Evolutionary conservation across 2,888 invertebrate species (phyloP).

Genomic region (Molorchus minor): DNA sequence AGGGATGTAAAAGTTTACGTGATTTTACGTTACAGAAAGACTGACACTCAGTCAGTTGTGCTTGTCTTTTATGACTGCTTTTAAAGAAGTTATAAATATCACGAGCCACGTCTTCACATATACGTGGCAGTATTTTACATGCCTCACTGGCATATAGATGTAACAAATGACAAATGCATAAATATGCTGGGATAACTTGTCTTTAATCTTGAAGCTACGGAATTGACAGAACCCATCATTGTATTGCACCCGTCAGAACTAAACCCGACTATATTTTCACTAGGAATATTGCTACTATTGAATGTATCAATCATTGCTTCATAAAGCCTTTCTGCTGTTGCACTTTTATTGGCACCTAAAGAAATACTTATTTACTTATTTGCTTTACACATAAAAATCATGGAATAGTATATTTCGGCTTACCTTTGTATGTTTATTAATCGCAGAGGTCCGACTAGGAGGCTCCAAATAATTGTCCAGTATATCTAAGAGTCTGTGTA

Average conservation of each 20-base stretch:
- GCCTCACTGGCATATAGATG: slow-evolving; percentile 28
- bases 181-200: too few relatives aligned
- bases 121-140: slow-evolving; percentile 15
- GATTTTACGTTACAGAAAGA: slow-evolving; percentile 29
- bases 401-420: too few relatives aligned
- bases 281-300: too few relatives aligned
- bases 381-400: too few relatives aligned
- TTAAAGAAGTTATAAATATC: slow-evolving; percentile 27
- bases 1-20: slow-evolving; percentile 35
- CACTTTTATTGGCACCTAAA: too few relatives aligned
- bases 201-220: too few relatives aligned
- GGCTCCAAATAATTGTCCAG: slow-evolving; percentile 2
- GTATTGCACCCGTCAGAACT: too few relatives aligned
- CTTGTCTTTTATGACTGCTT: slow-evolving; percentile 20
- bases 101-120: slow-evolving; percentile 22
- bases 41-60: slow-evolving; percentile 35
- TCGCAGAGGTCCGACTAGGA: slow-evolving; percentile 15
- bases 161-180: slow-evolving; percentile 33
- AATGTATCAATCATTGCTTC: too few relatives aligned
- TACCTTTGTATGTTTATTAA: slow-evolving; percentile 19
- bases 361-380: too few relatives aligned
- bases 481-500: not conserved
- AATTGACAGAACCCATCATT: too few relatives aligned
- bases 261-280: too few relatives aligned
- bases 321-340: too few relatives aligned